Evolutionary conservation across 2,888 invertebrate species (phyloP).

Genomic region (Pardosa pseudoannulata): DNA sequence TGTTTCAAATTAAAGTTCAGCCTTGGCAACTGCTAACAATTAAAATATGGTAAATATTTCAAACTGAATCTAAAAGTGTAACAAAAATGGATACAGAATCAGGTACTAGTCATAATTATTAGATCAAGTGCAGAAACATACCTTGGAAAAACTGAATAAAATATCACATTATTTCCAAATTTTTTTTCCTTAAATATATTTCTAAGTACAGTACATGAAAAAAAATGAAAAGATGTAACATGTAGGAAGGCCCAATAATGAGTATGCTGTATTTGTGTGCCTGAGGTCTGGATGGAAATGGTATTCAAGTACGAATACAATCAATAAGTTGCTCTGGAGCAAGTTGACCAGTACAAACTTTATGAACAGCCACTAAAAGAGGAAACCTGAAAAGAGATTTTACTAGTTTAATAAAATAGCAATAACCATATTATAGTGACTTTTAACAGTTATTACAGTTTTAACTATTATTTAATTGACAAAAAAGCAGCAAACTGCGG

Average conservation of each 20-base stretch:
- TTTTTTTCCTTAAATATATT: neutral
- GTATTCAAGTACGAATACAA: constrained; percentile 84
- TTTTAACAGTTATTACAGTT: no score
- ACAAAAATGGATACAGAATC: neutral
- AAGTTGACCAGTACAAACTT: constrained; percentile 91
- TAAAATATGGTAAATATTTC: neutral
- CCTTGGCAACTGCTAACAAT: neutral
- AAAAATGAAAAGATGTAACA: neutral
- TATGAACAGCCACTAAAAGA: constrained; percentile 95
- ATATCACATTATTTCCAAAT: neutral
- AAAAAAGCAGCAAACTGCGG: no score
- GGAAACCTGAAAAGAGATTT: constrained; percentile 87
- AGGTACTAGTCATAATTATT: no score
- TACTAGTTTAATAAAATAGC: no score
- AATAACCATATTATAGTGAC: no score
- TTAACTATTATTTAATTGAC: no score
- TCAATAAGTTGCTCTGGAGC: constrained; percentile 89
- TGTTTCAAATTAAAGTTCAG: neutral
- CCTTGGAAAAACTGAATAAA: neutral
- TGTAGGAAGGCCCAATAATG: neutral
- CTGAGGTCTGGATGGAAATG: neutral
- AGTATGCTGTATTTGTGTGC: neutral
- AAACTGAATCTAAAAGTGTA: neutral
- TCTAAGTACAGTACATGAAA: neutral
- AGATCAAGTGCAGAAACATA: neutral